Evolutionary conservation across 2,113 vertebrate species (phyloP).

Genomic region (Polypterus senegalus): DNA sequence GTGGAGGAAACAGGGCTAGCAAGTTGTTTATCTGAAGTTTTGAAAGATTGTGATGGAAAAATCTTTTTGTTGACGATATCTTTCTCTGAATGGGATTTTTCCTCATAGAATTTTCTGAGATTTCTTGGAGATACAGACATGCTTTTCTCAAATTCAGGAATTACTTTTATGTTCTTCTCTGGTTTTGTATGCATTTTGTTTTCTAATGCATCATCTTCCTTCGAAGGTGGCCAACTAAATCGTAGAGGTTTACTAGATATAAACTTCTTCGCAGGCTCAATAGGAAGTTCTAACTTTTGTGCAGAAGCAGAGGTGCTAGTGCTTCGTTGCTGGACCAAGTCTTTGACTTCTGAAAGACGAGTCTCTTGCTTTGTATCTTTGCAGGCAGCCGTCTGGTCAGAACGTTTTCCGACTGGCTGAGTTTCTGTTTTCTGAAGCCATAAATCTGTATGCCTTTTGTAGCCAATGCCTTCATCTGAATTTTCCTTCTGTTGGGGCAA

Average conservation of each 20-base stretch:
- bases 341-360: conserved; percentile 25
- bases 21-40: background rate
- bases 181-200: background rate
- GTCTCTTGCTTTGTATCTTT: background rate
- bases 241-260: background rate
- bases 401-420: background rate
- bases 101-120: no score
- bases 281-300: no score
- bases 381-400: background rate
- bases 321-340: background rate
- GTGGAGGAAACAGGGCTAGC: background rate
- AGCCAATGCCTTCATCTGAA: conserved; percentile 52
- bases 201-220: background rate
- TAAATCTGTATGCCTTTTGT: conserved; percentile 43
- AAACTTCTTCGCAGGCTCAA: no score
- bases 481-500: conserved; percentile 52
- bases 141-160: no score
- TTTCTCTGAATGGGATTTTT: no score
- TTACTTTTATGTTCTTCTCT: background rate
- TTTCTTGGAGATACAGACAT: no score
- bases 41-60: background rate
- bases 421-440: conserved; percentile 32
- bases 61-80: no score
- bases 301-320: no score
- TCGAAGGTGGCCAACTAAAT: background rate